Conservation (phyloP, 2,888 invertebrate species). For the Dicroscelio sp. region DNA sequence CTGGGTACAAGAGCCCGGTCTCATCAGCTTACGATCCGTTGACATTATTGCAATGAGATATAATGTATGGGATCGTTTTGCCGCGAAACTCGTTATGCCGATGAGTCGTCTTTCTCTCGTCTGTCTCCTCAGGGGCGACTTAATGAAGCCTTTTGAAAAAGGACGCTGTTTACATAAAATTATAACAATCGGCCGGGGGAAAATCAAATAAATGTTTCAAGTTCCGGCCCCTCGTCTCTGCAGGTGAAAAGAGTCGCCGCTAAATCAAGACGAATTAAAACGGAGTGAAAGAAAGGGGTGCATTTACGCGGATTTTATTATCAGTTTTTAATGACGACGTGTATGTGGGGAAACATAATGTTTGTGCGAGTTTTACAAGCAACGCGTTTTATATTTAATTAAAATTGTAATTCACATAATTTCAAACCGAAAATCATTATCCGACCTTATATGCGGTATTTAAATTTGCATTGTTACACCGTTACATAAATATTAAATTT, state of each 20-base stretch:
- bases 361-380: too few species aligned
- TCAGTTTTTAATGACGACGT: slow-evolving; percentile 51
- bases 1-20: slow-evolving; percentile 33
- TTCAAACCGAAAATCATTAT: too few species aligned
- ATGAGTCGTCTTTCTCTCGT: slow-evolving; percentile 60
- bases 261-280: slow-evolving; percentile 61
- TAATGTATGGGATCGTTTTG: slow-evolving; percentile 75
- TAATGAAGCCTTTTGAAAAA: slow-evolving; percentile 72
- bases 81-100: slow-evolving; percentile 70
- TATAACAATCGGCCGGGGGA: slow-evolving; percentile 60
- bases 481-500: too few species aligned
- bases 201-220: slow-evolving; percentile 66
- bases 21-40: slow-evolving; percentile 66
- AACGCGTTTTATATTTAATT: too few species aligned
- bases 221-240: slow-evolving; percentile 13
- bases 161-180: slow-evolving; percentile 66
- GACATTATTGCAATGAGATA: slow-evolving; percentile 69
- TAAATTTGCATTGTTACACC: too few species aligned
- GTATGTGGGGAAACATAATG: too few species aligned
- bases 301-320: slow-evolving; percentile 4
- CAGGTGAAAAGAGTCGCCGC: slow-evolving; percentile 37
- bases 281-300: slow-evolving; percentile 11
- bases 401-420: too few species aligned
- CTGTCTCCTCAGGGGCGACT: slow-evolving; percentile 53
- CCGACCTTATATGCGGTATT: too few species aligned